phyloP scores from a whole-genome alignment of 2,797 vertebrate species.

The Gorsachius magnificus region DNA sequence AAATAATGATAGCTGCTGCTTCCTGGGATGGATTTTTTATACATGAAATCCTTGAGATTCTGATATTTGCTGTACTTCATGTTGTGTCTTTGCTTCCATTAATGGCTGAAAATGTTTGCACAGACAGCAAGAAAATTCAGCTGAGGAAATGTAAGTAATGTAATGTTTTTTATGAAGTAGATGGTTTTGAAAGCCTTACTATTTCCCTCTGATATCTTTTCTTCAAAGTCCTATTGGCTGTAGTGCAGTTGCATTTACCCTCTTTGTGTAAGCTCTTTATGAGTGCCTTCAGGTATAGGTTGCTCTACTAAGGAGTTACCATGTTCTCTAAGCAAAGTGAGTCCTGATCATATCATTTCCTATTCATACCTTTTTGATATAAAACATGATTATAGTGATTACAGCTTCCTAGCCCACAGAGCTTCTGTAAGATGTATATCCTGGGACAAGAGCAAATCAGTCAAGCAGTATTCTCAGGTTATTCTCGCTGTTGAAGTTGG shows the following conservation, averaged over 20 bases:
- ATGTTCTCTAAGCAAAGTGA: not conserved
- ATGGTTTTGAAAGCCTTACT: not conserved
- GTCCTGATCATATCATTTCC: not conserved
- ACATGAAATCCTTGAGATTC: conserved; percentile 40
- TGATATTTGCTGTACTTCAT: conserved; percentile 69
- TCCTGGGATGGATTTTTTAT: conserved; percentile 35
- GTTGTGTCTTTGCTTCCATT: conserved; percentile 66
- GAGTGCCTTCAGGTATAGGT: not conserved
- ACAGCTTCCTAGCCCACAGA: not conserved
- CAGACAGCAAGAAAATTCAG: conserved; percentile 41
- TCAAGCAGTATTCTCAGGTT: not conserved
- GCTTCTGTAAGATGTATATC: not conserved
- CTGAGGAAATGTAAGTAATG: conserved; percentile 69
- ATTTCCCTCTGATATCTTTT: not conserved
- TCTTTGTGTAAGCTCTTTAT: not conserved
- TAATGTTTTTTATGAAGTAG: not conserved
- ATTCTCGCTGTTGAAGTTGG: not conserved
- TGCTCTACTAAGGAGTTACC: not conserved
- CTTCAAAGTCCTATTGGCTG: not conserved
- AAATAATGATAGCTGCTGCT: conserved; percentile 66
- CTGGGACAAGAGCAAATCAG: not conserved
- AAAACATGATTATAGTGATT: not conserved
- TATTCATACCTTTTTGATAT: not conserved
- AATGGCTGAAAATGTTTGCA: conserved; percentile 68
- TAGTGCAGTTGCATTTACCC: not conserved